Percentiles rank a stretch among this genome's conserved stretches.
These are phyloP conservation scores for Lycaon pictus DNA, from an alignment of 2,113 vertebrate species.

Conservation along the genomic window DNA sequence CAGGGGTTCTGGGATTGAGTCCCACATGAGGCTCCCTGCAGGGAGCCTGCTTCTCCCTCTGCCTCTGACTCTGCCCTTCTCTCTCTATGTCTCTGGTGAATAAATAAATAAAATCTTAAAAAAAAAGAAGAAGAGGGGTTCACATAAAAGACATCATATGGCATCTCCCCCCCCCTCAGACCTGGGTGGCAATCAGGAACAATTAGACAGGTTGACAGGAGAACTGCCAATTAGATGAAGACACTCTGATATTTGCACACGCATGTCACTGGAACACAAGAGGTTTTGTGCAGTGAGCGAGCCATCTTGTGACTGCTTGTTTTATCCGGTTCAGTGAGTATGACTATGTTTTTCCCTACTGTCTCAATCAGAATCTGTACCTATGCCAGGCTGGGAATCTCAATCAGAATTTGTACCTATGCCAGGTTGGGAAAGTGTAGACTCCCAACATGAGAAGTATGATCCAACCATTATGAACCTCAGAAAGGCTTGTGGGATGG, in stretches of 20 bases:
- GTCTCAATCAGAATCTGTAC: not conserved
- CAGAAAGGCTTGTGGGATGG: not conserved
- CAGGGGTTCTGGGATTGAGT: no score
- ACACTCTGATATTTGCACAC: not conserved
- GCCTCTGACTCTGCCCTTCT: no score
- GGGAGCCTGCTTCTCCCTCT: no score
- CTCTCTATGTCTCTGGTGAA: no score
- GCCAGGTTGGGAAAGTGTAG: not conserved
- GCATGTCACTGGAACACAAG: not conserved
- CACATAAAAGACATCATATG: fast-evolving
- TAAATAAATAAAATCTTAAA: no score
- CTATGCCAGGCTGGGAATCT: not conserved
- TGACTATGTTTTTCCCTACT: not conserved
- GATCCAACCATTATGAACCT: not conserved
- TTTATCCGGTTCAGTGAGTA: constrained; percentile 41
- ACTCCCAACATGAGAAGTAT: not conserved
- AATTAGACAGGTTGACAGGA: not conserved
- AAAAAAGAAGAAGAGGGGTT: not conserved
- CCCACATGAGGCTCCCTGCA: no score
- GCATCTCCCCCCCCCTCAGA: not conserved
- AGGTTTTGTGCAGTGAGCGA: not conserved
- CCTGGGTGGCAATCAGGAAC: not conserved
- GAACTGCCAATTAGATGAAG: fast-evolving
- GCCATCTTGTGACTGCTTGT: not conserved
- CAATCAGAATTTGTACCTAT: not conserved